Conservation (phyloP, 92 coral and sea anemone genomes). For the Siderastrea siderea region DNA sequence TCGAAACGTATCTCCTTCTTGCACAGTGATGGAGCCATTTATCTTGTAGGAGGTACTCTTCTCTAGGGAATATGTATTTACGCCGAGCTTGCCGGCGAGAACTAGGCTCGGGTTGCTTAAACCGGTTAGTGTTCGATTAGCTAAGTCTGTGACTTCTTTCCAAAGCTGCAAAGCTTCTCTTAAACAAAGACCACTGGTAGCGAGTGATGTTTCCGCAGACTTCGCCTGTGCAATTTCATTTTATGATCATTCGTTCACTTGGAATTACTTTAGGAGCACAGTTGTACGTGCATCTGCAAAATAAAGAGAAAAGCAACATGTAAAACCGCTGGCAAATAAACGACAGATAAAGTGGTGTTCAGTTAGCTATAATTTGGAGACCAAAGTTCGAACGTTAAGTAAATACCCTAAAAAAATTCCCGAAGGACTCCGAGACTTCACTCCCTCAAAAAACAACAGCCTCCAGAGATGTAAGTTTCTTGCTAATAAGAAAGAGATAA, state of each 20-base stretch:
- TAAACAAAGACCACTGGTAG: slow-evolving; percentile 66
- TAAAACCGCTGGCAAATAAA: no score
- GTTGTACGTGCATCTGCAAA: slow-evolving; percentile 62
- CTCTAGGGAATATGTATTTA: neutral
- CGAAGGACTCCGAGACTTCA: no score
- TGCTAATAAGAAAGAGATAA: no score
- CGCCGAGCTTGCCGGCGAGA: slow-evolving; percentile 27
- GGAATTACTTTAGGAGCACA: slow-evolving; percentile 75
- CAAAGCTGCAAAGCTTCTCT: slow-evolving; percentile 19
- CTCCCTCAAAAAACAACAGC: no score
- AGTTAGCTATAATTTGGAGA: no score
- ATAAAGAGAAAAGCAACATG: neutral
- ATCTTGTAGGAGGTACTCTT: slow-evolving; percentile 26
- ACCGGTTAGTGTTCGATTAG: slow-evolving; percentile 56
- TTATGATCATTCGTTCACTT: slow-evolving; percentile 44
- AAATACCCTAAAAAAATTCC: no score
- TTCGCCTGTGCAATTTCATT: slow-evolving; percentile 65
- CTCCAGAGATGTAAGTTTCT: no score
- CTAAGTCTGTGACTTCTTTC: slow-evolving; percentile 49
- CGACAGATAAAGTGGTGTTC: no score
- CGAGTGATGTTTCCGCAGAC: slow-evolving; percentile 64
- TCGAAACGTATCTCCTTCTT: neutral
- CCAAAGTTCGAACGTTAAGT: no score
- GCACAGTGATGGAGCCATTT: neutral
- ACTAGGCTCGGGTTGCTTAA: slow-evolving; percentile 72